A percentile compares a stretch with the other conserved stretches of the same genome.
phyloP scores from a whole-genome alignment of 2,113 vertebrate species.

The Cottus gobio region DNA sequence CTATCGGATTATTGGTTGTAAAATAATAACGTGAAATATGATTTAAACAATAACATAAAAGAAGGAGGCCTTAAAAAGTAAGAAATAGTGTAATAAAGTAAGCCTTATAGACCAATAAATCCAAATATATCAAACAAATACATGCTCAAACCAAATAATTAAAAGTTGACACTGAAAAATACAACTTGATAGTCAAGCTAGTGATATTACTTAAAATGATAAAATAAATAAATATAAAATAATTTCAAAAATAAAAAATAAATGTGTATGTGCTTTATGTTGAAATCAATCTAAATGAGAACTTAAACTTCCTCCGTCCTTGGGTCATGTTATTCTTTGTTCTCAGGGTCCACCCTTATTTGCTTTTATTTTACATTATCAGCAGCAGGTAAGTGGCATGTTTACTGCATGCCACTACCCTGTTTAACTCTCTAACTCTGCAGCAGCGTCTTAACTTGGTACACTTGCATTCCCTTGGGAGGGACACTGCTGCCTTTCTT shows the following conservation, averaged over 20 bases:
- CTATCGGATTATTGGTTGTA: neutral
- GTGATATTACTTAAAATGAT: neutral
- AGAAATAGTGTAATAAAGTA: neutral
- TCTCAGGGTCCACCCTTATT: slow-evolving; percentile 58
- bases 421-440: slow-evolving; percentile 22
- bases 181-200: neutral
- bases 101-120: neutral
- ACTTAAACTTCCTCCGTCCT: slow-evolving; percentile 10
- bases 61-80: neutral
- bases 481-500: slow-evolving; percentile 49
- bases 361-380: slow-evolving; percentile 35
- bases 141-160: neutral
- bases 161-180: neutral
- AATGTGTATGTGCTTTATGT: no score
- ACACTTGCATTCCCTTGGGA: slow-evolving; percentile 30
- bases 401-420: neutral
- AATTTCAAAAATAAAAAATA: neutral
- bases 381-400: slow-evolving; percentile 28
- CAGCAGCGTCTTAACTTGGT: slow-evolving; percentile 4
- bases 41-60: neutral
- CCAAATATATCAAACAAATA: neutral
- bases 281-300: neutral
- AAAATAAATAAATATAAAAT: neutral
- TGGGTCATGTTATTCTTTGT: slow-evolving; percentile 2
- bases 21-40: neutral